phyloP scores from a whole-genome alignment of 2,888 invertebrate species.

The Sphaerophoria taeniata region DNA sequence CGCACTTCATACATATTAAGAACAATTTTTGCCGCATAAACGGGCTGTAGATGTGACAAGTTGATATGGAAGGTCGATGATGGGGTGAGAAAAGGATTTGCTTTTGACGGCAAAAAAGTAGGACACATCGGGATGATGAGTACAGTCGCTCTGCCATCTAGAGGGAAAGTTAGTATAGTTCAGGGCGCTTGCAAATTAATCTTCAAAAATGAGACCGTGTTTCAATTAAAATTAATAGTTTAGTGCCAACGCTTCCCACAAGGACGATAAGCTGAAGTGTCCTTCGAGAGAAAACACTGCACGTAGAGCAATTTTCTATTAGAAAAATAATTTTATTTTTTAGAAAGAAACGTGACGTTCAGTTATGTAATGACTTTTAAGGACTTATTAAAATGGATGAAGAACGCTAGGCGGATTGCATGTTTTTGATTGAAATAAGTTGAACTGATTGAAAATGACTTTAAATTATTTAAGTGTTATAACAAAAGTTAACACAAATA shows the following conservation, averaged over 20 bases:
- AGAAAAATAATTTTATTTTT: too few relatives aligned
- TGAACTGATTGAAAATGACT: too few relatives aligned
- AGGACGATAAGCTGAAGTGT: neutral
- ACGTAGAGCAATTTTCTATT: too few relatives aligned
- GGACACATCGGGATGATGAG: conserved; percentile 27
- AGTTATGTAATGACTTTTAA: too few relatives aligned
- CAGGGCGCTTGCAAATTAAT: neutral
- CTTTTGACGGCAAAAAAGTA: neutral
- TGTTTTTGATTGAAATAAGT: too few relatives aligned
- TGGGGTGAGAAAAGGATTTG: neutral
- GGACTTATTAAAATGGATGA: too few relatives aligned
- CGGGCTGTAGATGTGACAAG: conserved; percentile 18
- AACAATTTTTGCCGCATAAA: neutral
- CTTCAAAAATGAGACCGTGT: neutral
- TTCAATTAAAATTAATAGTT: neutral
- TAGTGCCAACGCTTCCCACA: neutral
- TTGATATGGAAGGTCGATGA: conserved; percentile 41
- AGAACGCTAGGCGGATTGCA: too few relatives aligned
- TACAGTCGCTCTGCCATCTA: conserved; percentile 11
- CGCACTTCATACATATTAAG: neutral
- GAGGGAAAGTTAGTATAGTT: neutral
- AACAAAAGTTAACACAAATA: too few relatives aligned
- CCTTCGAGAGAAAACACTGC: too few relatives aligned
- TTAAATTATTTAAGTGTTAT: too few relatives aligned
- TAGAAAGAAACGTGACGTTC: too few relatives aligned